Conservation (phyloP, 37 sponge, comb jelly and placozoan species). For the Corticium candelabrum region DNA sequence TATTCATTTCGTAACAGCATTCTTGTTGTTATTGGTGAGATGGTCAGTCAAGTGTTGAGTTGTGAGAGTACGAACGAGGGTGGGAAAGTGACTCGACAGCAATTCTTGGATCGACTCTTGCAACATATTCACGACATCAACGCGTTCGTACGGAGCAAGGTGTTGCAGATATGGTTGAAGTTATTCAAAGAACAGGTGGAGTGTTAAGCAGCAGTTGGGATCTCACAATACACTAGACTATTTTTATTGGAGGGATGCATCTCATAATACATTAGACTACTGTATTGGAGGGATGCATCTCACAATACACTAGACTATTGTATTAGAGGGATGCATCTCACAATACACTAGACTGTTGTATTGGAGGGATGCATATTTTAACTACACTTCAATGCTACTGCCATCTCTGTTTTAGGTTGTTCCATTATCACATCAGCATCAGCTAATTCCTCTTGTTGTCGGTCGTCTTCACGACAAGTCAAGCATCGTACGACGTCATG, state of each 20-base stretch:
- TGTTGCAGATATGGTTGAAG: constrained; percentile 64
- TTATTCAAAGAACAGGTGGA: constrained; percentile 35
- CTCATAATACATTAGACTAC: no score
- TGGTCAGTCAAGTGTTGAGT: constrained; percentile 25
- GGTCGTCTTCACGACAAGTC: constrained; percentile 79
- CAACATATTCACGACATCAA: constrained; percentile 83
- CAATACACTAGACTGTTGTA: no score
- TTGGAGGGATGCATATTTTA: not conserved
- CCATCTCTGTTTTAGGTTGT: constrained; percentile 31
- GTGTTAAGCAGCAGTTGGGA: not conserved
- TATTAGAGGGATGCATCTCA: no score
- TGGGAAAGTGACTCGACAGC: constrained; percentile 37
- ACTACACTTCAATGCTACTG: not conserved
- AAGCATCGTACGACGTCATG: constrained; percentile 62
- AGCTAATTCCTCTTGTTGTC: constrained; percentile 28
- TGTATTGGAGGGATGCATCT: no score
- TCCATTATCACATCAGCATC: constrained; percentile 51
- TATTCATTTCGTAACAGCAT: constrained; percentile 81
- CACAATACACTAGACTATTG: no score
- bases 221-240: no score
- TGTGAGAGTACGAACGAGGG: constrained; percentile 6
- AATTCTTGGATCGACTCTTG: constrained; percentile 49
- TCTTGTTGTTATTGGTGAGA: constrained; percentile 57
- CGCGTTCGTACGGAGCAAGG: constrained; percentile 89
- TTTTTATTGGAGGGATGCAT: no score